These are phyloP conservation scores for Geotrypetes seraphini DNA, from an alignment of 2,797 vertebrate genomes.

Conservation along the genomic window DNA sequence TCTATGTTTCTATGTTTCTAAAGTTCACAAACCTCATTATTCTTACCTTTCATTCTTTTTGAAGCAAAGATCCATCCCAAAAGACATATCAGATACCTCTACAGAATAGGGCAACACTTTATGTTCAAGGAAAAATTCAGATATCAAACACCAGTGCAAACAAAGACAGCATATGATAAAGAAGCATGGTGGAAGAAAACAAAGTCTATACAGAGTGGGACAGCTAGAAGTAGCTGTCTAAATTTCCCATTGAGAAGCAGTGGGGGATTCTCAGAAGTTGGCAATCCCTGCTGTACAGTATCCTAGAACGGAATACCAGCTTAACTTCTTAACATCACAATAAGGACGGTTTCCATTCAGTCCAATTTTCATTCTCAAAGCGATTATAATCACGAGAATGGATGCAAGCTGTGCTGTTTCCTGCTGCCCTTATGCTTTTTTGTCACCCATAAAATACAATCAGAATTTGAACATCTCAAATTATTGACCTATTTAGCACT, in stretches of 20 bases:
- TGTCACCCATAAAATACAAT: conserved; percentile 31
- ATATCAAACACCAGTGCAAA: background rate
- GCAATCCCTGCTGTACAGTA: background rate
- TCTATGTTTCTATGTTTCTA: too few species aligned
- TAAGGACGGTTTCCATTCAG: conserved; percentile 13
- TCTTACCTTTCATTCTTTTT: background rate
- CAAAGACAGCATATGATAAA: background rate
- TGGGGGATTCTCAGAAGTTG: background rate
- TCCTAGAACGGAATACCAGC: background rate
- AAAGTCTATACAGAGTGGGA: too few species aligned
- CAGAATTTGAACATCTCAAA: conserved; percentile 33
- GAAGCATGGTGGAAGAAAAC: too few species aligned
- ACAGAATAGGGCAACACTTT: background rate
- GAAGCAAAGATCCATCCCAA: too few species aligned
- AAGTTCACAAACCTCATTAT: background rate
- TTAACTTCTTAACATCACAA: background rate
- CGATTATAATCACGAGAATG: conserved; percentile 6
- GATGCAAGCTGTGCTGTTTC: conserved; percentile 17
- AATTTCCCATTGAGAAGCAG: background rate
- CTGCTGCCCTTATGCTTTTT: conserved; percentile 16
- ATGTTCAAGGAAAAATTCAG: background rate
- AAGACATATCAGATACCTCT: background rate
- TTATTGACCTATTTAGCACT: conserved; percentile 48
- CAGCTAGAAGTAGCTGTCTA: background rate
- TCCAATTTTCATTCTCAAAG: conserved; percentile 14